Conservation (phyloP, 2,888 invertebrate species). For the Pterostichus madidus region DNA sequence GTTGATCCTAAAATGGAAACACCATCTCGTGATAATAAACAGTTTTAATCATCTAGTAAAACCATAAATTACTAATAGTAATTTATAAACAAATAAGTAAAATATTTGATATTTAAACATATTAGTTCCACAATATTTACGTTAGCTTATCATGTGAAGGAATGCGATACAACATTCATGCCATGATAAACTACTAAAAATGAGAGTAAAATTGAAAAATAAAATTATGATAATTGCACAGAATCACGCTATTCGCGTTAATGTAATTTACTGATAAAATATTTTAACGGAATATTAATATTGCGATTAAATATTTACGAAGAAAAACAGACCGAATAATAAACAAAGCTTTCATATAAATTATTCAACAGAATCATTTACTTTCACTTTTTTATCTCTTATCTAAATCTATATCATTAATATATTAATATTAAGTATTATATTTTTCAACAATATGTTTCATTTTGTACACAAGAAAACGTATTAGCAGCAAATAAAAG, state of each 20-base stretch:
- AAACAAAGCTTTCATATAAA: constrained; percentile 16
- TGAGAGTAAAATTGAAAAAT: constrained; percentile 7
- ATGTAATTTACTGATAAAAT: constrained; percentile 32
- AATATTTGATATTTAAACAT: constrained; percentile 22
- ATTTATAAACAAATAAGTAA: background rate
- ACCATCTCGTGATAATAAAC: no score
- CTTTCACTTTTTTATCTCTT: background rate
- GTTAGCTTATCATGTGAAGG: constrained; percentile 23
- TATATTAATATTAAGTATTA: background rate
- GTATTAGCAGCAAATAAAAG: no score
- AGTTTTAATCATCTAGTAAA: background rate
- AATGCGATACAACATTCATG: constrained; percentile 12
- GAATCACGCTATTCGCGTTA: constrained; percentile 16
- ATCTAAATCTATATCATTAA: background rate
- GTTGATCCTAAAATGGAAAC: no score
- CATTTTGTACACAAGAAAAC: no score
- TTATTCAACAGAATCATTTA: constrained; percentile 2
- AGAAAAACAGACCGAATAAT: constrained; percentile 5
- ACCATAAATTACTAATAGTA: no score
- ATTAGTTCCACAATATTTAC: background rate
- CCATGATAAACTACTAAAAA: constrained; percentile 2
- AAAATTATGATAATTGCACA: constrained; percentile 27
- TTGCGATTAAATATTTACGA: constrained; percentile 24
- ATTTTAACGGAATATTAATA: constrained; percentile 10
- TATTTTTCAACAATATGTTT: no score